Conservation (phyloP, 1,140 invertebrate genomes). For the Ptiloglossa arizonensis region DNA sequence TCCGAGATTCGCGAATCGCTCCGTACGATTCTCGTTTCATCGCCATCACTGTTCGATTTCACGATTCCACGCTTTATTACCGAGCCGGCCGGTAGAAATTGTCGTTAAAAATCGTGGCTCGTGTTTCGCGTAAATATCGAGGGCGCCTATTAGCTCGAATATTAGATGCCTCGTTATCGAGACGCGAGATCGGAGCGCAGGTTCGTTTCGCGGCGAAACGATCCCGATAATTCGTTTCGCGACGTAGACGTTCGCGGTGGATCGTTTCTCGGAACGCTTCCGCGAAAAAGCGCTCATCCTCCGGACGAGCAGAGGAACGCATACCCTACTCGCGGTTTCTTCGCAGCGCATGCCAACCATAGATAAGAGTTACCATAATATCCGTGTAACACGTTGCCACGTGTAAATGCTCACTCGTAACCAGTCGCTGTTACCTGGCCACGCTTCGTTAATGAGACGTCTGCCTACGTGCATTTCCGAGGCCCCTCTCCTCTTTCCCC, state of each 20-base stretch:
- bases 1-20: too few species aligned
- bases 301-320: too few species aligned
- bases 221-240: conserved; percentile 4
- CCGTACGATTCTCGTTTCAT: too few species aligned
- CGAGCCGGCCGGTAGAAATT: too few species aligned
- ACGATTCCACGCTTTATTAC: too few species aligned
- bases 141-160: too few species aligned
- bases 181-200: too few species aligned
- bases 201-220: neutral
- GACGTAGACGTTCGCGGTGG: neutral
- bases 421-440: conserved; percentile 50
- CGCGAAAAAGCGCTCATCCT: neutral
- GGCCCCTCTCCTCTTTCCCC: conserved; percentile 12
- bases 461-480: conserved; percentile 51
- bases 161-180: too few species aligned
- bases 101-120: too few species aligned
- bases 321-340: conserved; percentile 18
- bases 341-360: neutral
- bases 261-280: neutral
- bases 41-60: too few species aligned
- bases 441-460: conserved; percentile 53
- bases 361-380: conserved; percentile 11
- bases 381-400: conserved; percentile 51
- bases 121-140: too few species aligned
- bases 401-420: conserved; percentile 50